Evolutionary conservation across 23 tunicate species (phyloP).

Genomic region (Styela clava): DNA sequence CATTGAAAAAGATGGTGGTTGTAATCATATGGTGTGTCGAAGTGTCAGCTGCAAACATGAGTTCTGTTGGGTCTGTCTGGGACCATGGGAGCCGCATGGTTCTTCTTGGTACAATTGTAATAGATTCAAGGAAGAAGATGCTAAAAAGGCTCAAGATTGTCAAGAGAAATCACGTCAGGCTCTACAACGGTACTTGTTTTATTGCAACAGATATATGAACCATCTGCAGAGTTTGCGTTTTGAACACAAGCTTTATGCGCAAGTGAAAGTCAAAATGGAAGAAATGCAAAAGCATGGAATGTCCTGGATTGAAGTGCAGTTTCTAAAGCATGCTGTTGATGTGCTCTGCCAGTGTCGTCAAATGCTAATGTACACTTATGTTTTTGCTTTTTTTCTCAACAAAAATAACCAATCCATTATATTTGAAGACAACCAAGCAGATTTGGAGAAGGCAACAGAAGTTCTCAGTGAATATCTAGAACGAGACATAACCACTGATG

Average conservation of each 20-base stretch:
- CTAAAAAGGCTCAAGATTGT: conserved; percentile 68
- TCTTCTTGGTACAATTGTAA: conserved; percentile 96
- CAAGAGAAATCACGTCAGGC: conserved; percentile 90
- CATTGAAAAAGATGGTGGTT: conserved; percentile 98
- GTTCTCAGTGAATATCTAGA: conserved; percentile 82
- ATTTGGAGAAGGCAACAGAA: conserved; percentile 89
- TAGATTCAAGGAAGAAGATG: conserved; percentile 81
- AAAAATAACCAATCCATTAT: conserved; percentile 79
- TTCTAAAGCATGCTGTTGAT: conserved; percentile 82
- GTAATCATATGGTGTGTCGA: conserved; percentile 92
- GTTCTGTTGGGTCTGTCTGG: conserved; percentile 99
- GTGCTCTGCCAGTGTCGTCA: conserved; percentile 81
- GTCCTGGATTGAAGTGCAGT: conserved; percentile 98
- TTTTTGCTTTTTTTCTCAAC: conserved; percentile 91
- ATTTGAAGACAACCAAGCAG: conserved; percentile 95
- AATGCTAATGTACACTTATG: conserved; percentile 98
- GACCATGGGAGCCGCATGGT: conserved; percentile 98
- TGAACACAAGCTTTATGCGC: conserved; percentile 78
- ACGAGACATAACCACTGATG: conserved; percentile 88
- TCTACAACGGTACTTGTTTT: conserved; percentile 88
- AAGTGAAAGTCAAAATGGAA: conserved; percentile 86
- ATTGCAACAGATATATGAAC: conserved; percentile 91
- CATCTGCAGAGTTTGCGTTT: conserved; percentile 75
- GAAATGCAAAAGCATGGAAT: conserved; percentile 75
- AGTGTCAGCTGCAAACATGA: conserved; percentile 88